A percentile compares a stretch with the other conserved stretches of the same genome.
Evolutionary conservation across 2,797 vertebrate genomes (phyloP).

Genomic region (Rhabdophis nuchalis): DNA sequence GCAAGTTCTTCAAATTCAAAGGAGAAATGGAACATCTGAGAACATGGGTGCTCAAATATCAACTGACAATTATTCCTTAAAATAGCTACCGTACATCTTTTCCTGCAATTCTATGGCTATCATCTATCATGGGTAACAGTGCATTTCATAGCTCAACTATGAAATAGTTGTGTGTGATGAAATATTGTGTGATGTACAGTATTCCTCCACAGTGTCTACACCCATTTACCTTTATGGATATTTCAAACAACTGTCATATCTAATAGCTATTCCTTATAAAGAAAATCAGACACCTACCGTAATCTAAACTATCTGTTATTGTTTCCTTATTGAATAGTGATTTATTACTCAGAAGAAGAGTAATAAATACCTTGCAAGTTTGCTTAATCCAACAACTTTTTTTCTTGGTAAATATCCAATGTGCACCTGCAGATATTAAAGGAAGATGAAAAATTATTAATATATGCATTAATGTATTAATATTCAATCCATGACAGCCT

Average conservation of each 20-base stretch:
- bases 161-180: neutral
- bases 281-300: neutral
- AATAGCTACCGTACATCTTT: neutral
- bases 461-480: neutral
- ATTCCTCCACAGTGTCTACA: neutral
- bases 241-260: neutral
- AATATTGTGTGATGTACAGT: neutral
- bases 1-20: neutral
- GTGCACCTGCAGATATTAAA: conserved; percentile 68
- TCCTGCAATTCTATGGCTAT: neutral
- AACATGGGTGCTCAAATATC: neutral
- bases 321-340: neutral
- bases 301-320: neutral
- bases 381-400: conserved; percentile 78
- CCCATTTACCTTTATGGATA: neutral
- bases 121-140: neutral
- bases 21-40: neutral
- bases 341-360: neutral
- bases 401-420: conserved; percentile 80
- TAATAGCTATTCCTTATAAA: neutral
- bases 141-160: neutral
- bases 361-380: conserved; percentile 73
- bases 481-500: neutral
- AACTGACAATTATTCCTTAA: neutral
- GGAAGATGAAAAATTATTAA: neutral